Base-by-base conservation (phyloP, 2,888 invertebrate species). In the Agrilus cyanescens region DNA sequence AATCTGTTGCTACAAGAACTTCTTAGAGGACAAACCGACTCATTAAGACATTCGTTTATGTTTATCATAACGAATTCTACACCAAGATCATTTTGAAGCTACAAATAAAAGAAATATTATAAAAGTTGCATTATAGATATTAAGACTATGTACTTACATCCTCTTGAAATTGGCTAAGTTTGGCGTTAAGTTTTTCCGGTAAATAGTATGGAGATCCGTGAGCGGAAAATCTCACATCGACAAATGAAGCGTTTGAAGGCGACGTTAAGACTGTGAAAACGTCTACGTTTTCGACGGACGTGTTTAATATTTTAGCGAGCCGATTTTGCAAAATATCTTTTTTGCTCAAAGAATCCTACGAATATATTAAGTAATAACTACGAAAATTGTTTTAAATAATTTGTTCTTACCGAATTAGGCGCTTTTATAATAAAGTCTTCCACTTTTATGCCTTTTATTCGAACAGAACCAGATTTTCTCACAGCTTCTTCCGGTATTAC, bases 191-290 rank as follows among this genome's bases (percentile, higher is more conserved):
- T 59, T 83, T 86, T 63, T 89, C 89, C 0, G 93, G 76, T 0
- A 83, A 78, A 62, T 91, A 93, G 63, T 93, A 94, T 0, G 95
- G 94, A 0, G 94, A 94, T 0, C 91, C 91, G 59, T 94, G 94
- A 0, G 89, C 95, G 0, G 94, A 85, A 61, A 85, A 96, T 51
- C 94, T 72, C 0, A 96, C 84, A 59, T 96, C 95, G 46, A 90
- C 67, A 8, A 80, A 74, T 1, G 74, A 72, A 47, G 75, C 76
- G 54, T 82, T 79, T 30, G 53, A 50, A 2, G 75, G 75, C 12
- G 82, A 80, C 52, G 76, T 76, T 25, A 90, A 74, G 2, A 96
- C 87, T 0, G 95, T 95, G 62, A 97, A 94, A 0, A 97, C 83
- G 60, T 95, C 93, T 0, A 98, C 87, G 60, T 93, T 89, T 37